Evolutionary conservation across 92 coral and sea anemone genomes (phyloP).

Genomic region (Palythoa caribaeorum): DNA sequence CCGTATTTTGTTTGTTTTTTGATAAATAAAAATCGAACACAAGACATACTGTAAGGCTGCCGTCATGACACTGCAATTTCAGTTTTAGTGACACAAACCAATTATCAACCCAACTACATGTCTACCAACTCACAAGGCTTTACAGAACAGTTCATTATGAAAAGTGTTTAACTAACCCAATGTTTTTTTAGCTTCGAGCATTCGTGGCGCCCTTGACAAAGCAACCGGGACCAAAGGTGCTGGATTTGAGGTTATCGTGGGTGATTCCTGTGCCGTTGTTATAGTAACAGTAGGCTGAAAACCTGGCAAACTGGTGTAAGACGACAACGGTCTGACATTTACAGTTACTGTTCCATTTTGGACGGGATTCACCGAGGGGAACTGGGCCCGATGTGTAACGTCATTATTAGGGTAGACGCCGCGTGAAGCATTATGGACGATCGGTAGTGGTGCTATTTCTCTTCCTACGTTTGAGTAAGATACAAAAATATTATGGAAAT

Average conservation of each 20-base stretch:
- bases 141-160: background rate
- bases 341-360: constrained; percentile 33
- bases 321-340: constrained; percentile 33
- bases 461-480: constrained; percentile 4
- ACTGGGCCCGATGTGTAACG: constrained; percentile 23
- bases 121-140: background rate
- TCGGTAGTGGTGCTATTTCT: constrained; percentile 13
- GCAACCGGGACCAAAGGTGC: constrained; percentile 11
- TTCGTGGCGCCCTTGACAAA: background rate
- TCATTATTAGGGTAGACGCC: constrained; percentile 5
- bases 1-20: too few species aligned
- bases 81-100: too few species aligned
- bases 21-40: too few species aligned
- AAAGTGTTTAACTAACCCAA: background rate
- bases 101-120: too few species aligned
- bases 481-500: background rate
- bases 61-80: too few species aligned
- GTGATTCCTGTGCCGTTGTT: constrained; percentile 14
- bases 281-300: constrained; percentile 31
- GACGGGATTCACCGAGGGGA: constrained; percentile 11
- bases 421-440: background rate
- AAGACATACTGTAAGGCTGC: too few species aligned
- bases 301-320: constrained; percentile 23
- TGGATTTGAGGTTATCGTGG: constrained; percentile 2
- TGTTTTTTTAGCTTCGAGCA: background rate